Conservation (phyloP, 2,888 invertebrate species). For the Ditylenchus weischeri region DNA sequence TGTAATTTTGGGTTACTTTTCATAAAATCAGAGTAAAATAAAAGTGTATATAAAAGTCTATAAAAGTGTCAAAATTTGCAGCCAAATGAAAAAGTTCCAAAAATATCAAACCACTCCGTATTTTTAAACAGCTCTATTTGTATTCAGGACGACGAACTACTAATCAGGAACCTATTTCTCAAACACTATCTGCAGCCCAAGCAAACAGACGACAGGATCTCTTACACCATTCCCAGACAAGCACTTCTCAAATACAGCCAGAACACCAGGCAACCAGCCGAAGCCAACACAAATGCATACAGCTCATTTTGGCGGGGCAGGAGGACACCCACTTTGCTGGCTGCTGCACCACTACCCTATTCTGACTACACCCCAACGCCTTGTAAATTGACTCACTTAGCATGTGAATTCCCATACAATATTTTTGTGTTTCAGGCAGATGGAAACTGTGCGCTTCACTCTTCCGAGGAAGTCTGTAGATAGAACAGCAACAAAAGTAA, state of each 20-base stretch:
- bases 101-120: neutral
- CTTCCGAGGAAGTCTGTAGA: conserved; percentile 7
- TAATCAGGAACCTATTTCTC: conserved; percentile 21
- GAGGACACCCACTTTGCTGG: neutral
- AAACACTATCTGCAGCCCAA: conserved; percentile 11
- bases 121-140: neutral
- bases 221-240: conserved; percentile 7
- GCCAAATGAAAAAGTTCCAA: neutral
- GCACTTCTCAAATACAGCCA: conserved; percentile 4
- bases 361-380: conserved; percentile 25
- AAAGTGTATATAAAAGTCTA: no score
- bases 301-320: conserved; percentile 13
- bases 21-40: no score
- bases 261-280: neutral
- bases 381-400: neutral
- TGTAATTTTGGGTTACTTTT: no score
- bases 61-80: no score
- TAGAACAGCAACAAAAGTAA: no score
- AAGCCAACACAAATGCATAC: neutral
- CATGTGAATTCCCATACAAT: neutral
- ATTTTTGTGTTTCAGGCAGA: conserved; percentile 7
- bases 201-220: neutral
- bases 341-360: neutral
- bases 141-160: conserved; percentile 22
- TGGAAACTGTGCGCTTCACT: conserved; percentile 27